phyloP scores from a whole-genome alignment of 2,797 vertebrate genomes.

The Lutjanus argentimaculatus region DNA sequence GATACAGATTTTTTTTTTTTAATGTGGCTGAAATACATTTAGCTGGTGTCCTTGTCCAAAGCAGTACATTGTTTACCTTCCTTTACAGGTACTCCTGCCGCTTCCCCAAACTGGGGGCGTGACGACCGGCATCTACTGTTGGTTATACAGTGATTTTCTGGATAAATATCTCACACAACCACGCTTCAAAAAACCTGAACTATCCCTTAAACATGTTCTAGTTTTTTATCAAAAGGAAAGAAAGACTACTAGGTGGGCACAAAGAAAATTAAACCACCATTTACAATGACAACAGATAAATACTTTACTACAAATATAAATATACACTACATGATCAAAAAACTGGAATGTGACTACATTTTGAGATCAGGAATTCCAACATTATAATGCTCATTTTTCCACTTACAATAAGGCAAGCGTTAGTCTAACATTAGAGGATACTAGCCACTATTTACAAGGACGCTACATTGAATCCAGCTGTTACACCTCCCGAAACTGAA shows the following conservation, averaged over 20 bases:
- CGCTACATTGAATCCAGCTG: conserved; percentile 56
- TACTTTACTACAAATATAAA: conserved; percentile 81
- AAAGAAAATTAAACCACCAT: conserved; percentile 53
- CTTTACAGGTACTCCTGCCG: too few relatives aligned
- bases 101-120: too few relatives aligned
- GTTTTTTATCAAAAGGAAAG: conserved; percentile 12
- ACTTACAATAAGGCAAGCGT: conserved; percentile 75
- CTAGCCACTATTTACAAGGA: conserved; percentile 69
- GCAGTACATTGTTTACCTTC: too few relatives aligned
- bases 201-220: conserved; percentile 1
- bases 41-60: too few relatives aligned
- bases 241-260: conserved; percentile 18
- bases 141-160: too few relatives aligned
- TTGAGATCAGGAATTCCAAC: conserved; percentile 55
- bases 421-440: conserved; percentile 61
- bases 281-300: conserved; percentile 64
- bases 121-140: too few relatives aligned
- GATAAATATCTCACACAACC: too few relatives aligned
- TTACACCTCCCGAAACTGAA: conserved; percentile 28
- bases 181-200: too few relatives aligned
- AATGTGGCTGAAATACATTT: too few relatives aligned
- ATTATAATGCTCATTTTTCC: conserved; percentile 45
- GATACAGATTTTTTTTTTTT: too few relatives aligned
- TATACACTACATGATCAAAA: conserved; percentile 73
- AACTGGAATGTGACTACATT: conserved; percentile 79